phyloP scores from a whole-genome alignment of 2,113 vertebrate species.

The Aegithalos caudatus region DNA sequence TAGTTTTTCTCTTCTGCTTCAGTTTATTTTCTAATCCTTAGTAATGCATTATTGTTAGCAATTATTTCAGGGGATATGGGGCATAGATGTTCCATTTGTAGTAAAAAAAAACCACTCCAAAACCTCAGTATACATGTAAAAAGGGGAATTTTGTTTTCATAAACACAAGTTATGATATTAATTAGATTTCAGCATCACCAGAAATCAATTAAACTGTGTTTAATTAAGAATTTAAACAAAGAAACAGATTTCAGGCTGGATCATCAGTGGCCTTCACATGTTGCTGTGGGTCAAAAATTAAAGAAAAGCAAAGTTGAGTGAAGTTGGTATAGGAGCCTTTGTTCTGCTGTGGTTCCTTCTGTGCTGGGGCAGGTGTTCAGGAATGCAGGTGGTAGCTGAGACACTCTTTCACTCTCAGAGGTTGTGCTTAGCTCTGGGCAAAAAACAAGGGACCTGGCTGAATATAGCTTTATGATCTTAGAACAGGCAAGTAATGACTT shows the following conservation, averaged over 20 bases:
- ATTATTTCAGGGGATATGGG: not conserved
- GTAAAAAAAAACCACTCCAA: fast-evolving
- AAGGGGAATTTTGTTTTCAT: not conserved
- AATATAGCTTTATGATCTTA: not conserved
- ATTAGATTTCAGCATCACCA: not conserved
- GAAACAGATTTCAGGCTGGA: not conserved
- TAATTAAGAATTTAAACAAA: not conserved
- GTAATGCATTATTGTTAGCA: not conserved
- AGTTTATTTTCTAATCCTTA: not conserved
- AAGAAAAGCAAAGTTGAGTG: not conserved
- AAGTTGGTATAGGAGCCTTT: not conserved
- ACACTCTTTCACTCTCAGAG: not conserved
- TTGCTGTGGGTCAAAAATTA: not conserved
- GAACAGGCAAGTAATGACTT: not conserved
- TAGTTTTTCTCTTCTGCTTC: not conserved
- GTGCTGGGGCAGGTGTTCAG: not conserved
- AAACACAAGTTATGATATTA: not conserved
- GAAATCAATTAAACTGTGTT: not conserved
- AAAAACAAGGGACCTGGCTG: not conserved
- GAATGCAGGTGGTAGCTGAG: not conserved
- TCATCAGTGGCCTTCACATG: not conserved
- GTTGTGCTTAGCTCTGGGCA: not conserved
- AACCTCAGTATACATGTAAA: not conserved
- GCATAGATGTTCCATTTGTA: not conserved
- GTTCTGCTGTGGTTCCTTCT: not conserved